Evolutionary conservation across 2,888 invertebrate genomes (phyloP).

Genomic region (Erebia aethiops): DNA sequence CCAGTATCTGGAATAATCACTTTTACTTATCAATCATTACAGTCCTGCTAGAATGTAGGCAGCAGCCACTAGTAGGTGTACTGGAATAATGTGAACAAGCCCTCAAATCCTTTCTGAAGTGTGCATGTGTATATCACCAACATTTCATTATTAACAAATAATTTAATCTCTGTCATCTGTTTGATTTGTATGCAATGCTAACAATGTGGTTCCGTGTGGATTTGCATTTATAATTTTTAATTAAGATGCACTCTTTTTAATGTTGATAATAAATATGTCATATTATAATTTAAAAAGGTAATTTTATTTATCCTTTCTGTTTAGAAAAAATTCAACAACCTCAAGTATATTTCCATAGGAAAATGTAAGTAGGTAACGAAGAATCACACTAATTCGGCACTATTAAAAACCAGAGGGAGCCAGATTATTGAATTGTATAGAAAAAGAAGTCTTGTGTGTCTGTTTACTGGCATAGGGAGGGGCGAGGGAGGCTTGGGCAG

Average conservation of each 20-base stretch:
- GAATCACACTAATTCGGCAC: too few species aligned
- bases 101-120: background rate
- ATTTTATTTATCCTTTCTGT: background rate
- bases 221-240: slow-evolving; percentile 6
- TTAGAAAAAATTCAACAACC: too few species aligned
- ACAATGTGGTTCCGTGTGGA: background rate
- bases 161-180: background rate
- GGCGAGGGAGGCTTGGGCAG: too few species aligned
- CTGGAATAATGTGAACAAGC: background rate
- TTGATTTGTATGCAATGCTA: background rate
- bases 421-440: too few species aligned
- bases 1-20: background rate
- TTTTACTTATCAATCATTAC: background rate
- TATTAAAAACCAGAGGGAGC: too few species aligned
- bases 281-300: background rate
- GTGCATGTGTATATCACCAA: slow-evolving; percentile 1
- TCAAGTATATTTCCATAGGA: too few species aligned
- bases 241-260: background rate
- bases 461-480: too few species aligned
- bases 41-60: background rate
- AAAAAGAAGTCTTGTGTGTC: too few species aligned
- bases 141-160: background rate
- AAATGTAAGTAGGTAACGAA: too few species aligned
- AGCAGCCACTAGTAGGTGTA: background rate
- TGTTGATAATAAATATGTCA: slow-evolving; percentile 9